Percentiles rank a stretch among this genome's conserved stretches.
Evolutionary conservation across 2,797 vertebrate species (phyloP).

Genomic region (Molossus molossus): DNA sequence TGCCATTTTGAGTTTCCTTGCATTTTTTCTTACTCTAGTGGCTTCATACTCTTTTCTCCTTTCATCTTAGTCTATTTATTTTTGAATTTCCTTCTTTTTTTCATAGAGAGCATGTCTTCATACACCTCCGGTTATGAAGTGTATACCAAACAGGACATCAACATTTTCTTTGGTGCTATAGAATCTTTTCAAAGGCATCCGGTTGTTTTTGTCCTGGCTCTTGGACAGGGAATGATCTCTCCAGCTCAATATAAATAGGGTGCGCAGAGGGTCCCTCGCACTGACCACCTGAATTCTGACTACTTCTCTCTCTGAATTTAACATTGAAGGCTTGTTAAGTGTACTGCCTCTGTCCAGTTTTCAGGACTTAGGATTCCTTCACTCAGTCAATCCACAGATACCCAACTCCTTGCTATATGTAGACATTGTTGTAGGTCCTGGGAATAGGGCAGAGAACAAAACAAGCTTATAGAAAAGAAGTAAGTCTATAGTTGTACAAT

Average conservation of each 20-base stretch:
- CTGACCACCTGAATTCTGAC: background rate
- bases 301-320: background rate
- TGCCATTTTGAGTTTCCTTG: conserved; percentile 31
- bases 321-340: background rate
- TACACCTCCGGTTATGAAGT: background rate
- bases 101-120: background rate
- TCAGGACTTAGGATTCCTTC: conserved; percentile 12
- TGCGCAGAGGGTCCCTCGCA: background rate
- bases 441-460: background rate
- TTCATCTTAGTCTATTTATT: conserved; percentile 41
- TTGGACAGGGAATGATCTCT: background rate
- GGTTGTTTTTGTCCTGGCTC: background rate
- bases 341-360: background rate
- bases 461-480: conserved; percentile 3
- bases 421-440: background rate
- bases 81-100: conserved; percentile 18
- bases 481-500: background rate
- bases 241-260: background rate
- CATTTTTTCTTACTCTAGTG: conserved; percentile 6
- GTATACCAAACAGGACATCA: background rate
- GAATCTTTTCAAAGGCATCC: conserved; percentile 32
- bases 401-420: background rate
- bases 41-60: conserved; percentile 18
- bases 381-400: background rate
- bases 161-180: background rate